Conservation (phyloP, 2,797 vertebrate species). For the Chrysolophus pictus region DNA sequence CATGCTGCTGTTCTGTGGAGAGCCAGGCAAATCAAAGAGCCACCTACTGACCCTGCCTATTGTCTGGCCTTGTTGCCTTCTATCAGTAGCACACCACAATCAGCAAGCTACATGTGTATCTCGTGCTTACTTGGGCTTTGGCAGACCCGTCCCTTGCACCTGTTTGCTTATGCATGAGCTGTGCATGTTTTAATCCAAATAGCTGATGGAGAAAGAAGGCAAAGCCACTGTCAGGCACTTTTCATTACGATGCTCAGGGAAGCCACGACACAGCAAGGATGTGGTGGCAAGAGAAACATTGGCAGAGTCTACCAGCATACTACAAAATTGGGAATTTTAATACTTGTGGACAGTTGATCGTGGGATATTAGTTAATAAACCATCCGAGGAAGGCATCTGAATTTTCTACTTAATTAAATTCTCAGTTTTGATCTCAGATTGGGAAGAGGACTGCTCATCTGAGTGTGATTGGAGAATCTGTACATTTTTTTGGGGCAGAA, state of each 20-base stretch:
- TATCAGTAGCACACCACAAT: slow-evolving; percentile 76
- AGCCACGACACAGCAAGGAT: not conserved
- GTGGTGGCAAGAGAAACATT: not conserved
- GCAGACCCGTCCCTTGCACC: slow-evolving; percentile 77
- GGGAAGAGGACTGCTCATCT: not conserved
- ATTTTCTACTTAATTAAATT: not conserved
- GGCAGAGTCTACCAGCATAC: not conserved
- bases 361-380: not conserved
- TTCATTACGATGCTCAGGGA: slow-evolving; percentile 11
- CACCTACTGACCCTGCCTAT: slow-evolving; percentile 81
- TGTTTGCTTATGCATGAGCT: slow-evolving; percentile 86
- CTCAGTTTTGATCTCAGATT: not conserved
- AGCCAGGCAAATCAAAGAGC: slow-evolving; percentile 80
- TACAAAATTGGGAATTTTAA: not conserved
- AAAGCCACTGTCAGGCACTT: slow-evolving; percentile 24
- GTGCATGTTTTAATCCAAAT: slow-evolving; percentile 75
- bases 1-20: slow-evolving; percentile 58
- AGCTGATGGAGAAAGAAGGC: slow-evolving; percentile 3
- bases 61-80: slow-evolving; percentile 79
- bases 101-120: slow-evolving; percentile 80
- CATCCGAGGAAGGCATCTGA: not conserved
- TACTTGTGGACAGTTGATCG: not conserved
- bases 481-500: not conserved
- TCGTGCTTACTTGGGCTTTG: slow-evolving; percentile 76
- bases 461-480: not conserved